Evolutionary conservation across 2,888 invertebrate species (phyloP).

Genomic region (Julus scandinavius): DNA sequence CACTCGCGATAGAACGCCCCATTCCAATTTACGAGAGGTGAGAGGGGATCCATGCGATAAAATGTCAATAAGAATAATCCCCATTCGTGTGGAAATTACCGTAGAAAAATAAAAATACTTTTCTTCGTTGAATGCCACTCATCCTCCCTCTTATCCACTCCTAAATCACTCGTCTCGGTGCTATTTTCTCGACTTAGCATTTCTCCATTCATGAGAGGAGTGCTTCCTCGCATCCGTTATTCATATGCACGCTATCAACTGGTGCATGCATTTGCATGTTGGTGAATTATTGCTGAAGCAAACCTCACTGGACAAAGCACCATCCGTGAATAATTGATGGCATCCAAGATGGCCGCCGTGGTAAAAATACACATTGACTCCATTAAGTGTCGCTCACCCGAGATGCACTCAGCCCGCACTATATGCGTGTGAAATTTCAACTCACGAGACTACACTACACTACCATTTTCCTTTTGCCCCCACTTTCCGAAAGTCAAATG

Average conservation of each 20-base stretch:
- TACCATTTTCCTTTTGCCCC: neutral
- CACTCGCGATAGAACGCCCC: no score
- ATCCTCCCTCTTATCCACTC: neutral
- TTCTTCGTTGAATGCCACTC: neutral
- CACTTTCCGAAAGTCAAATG: neutral
- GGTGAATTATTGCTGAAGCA: neutral
- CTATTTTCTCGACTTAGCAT: neutral
- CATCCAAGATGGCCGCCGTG: neutral
- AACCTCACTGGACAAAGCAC: neutral
- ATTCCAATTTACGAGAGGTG: no score
- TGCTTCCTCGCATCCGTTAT: neutral
- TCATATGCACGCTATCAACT: neutral
- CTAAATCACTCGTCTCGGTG: no score
- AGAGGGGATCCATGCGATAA: no score
- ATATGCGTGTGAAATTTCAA: neutral
- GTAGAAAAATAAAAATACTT: no score
- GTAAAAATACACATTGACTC: neutral
- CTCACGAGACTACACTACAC: neutral
- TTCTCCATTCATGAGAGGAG: neutral
- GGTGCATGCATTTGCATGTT: neutral
- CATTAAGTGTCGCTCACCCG: neutral
- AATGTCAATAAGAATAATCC: no score
- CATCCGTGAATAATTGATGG: neutral
- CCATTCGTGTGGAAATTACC: no score
- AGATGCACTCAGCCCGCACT: neutral